Evolutionary conservation across 2,888 invertebrate genomes (phyloP), one percentile per base, ranked within the genome.

Genomic region (Nineta flava): DNA sequence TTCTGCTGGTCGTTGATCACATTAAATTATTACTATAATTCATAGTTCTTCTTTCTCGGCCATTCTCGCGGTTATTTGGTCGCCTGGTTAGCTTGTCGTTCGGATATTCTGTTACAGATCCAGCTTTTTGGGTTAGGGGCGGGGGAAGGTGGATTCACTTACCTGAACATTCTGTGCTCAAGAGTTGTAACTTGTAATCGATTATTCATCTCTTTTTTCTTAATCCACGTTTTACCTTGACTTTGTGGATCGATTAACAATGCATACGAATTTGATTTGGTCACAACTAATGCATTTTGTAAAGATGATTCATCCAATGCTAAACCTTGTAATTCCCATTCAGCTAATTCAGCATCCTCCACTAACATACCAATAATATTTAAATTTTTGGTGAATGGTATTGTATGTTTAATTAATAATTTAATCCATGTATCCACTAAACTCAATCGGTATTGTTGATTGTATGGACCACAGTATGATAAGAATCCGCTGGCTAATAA

Each of bases 241-340:
- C 83, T 83, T 63, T 93, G 92, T 0, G 93, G 92, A 67, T 93
- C 93, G 50, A 93, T 91, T 2, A 93, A 72, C 26, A 93, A 66
- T 0, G 92, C 90, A 66, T 78, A 93, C 17, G 91, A 73, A 0
- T 82, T 61, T 0, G 88, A 90, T 60, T 85, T 86, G 0, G 88
- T 91, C 0, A 88, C 88, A 56, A 93, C 90, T 46, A 92, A 87
- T 47, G 90, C 92, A 64, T 93, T 93, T 67, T 93, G 90, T 57
- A 87, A 81, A 0, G 91, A 91, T 49, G 92, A 68, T 54, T 92
- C 92, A 62, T 93, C 92, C 46, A 81, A 87, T 0, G 92, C 92
- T 50, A 93, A 68, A 2, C 92, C 92, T 66, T 88, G 86, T 47
- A 92, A 67, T 65, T 87, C 90, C 93, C 93, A 93, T 60, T 91